These are phyloP conservation scores for Loris lydekkerianus DNA, from an alignment of 2,797 vertebrate genomes.

Conservation along the genomic window DNA sequence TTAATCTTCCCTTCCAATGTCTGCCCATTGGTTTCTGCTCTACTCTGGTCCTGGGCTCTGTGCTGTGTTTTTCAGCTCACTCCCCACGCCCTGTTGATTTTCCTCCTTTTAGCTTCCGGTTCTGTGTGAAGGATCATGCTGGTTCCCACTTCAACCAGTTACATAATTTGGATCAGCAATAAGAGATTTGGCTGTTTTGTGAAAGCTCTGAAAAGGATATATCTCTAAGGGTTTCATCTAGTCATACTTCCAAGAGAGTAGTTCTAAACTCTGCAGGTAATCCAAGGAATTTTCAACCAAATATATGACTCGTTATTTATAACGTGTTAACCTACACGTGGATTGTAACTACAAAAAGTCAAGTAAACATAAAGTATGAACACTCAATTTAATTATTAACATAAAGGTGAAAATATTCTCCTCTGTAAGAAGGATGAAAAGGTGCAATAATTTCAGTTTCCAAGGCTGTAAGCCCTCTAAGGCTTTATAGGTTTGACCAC, in stretches of 20 bases:
- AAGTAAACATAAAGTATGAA: conserved; percentile 68
- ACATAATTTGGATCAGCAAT: background rate
- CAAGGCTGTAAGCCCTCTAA: background rate
- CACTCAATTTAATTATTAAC: conserved; percentile 56
- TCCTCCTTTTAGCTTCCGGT: conserved; percentile 28
- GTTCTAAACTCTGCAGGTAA: conserved; percentile 35
- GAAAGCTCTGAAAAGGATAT: background rate
- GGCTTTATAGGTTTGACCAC: conserved; percentile 37
- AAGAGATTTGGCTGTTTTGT: background rate
- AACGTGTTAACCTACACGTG: conserved; percentile 73
- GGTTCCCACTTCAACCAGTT: background rate
- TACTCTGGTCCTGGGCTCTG: background rate
- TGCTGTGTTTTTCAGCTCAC: background rate
- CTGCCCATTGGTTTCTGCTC: background rate
- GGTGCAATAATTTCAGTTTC: conserved; percentile 67
- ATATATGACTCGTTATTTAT: conserved; percentile 79
- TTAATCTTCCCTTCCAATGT: background rate
- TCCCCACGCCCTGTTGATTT: conserved; percentile 8
- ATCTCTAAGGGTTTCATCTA: background rate
- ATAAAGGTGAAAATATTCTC: conserved; percentile 71
- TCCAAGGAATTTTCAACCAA: conserved; percentile 78
- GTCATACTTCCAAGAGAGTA: background rate
- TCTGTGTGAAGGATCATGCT: background rate
- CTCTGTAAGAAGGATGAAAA: conserved; percentile 21
- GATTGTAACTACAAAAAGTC: conserved; percentile 72